These are phyloP conservation scores for Urocyon cinereoargenteus DNA, from an alignment of 2,797 vertebrate species.

Conservation along the genomic window DNA sequence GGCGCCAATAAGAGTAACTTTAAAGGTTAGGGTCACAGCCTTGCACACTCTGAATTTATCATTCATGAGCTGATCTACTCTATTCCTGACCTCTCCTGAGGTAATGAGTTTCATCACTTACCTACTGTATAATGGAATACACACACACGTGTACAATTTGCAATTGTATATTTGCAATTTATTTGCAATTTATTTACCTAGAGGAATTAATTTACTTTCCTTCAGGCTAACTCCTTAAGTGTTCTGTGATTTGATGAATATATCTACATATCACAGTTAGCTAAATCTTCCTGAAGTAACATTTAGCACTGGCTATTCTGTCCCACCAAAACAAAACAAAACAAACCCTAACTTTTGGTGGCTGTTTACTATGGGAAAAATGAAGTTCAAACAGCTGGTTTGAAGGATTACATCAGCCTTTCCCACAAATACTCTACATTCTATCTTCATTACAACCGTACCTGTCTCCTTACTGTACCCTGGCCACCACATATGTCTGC, in stretches of 20 bases:
- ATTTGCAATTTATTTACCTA: constrained; percentile 31
- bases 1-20: neutral
- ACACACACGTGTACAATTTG: neutral
- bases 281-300: neutral
- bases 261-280: neutral
- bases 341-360: neutral
- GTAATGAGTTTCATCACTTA: neutral
- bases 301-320: neutral
- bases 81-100: neutral
- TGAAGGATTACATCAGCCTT: neutral
- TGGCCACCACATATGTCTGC: neutral
- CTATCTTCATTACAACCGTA: neutral
- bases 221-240: neutral
- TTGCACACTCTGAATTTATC: neutral
- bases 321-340: neutral
- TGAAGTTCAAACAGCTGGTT: neutral
- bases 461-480: neutral
- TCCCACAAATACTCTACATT: neutral
- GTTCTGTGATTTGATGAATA: constrained; percentile 20
- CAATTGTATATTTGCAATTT: constrained; percentile 1
- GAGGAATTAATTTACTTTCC: neutral
- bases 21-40: constrained; percentile 11
- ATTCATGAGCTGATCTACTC: neutral
- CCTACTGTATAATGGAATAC: neutral
- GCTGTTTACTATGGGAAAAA: neutral